Evolutionary conservation across 2,797 vertebrate genomes (phyloP).

Genomic region (Lutjanus argentimaculatus): DNA sequence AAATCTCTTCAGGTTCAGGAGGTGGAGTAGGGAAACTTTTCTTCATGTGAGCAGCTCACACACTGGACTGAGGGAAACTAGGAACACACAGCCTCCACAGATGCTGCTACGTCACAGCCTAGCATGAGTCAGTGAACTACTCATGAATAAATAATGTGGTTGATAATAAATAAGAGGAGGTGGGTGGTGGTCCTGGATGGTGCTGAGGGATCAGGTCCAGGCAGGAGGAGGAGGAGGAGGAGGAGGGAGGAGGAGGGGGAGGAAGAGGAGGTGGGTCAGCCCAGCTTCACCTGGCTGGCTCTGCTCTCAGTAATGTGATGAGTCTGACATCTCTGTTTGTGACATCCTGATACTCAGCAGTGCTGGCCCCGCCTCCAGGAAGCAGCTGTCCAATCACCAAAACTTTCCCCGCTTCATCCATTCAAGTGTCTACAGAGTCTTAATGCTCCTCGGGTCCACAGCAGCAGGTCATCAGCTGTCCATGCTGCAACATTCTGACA

Average conservation of each 20-base stretch:
- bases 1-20: constrained; percentile 45
- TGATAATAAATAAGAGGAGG: constrained; percentile 80
- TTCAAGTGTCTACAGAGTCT: constrained; percentile 76
- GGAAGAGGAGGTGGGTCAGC: constrained; percentile 33
- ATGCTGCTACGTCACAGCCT: constrained; percentile 51
- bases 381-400: constrained; percentile 63
- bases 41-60: constrained; percentile 31
- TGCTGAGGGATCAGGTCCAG: constrained; percentile 33
- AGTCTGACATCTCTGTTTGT: constrained; percentile 54
- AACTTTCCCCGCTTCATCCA: constrained; percentile 79
- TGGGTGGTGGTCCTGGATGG: constrained; percentile 53
- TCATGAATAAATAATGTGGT: constrained; percentile 78
- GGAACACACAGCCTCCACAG: constrained; percentile 54
- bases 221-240: constrained; percentile 31
- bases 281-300: not conserved
- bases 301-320: constrained; percentile 14
- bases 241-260: constrained; percentile 32
- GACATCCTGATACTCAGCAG: constrained; percentile 48
- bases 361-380: constrained; percentile 54
- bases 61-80: constrained; percentile 22
- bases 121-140: constrained; percentile 61
- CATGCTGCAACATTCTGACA: constrained; percentile 96
- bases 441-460: constrained; percentile 47
- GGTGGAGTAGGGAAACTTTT: constrained; percentile 29
- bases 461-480: constrained; percentile 96